Conservation (phyloP, 2,113 vertebrate genomes). For the Fregetta grallaria region DNA sequence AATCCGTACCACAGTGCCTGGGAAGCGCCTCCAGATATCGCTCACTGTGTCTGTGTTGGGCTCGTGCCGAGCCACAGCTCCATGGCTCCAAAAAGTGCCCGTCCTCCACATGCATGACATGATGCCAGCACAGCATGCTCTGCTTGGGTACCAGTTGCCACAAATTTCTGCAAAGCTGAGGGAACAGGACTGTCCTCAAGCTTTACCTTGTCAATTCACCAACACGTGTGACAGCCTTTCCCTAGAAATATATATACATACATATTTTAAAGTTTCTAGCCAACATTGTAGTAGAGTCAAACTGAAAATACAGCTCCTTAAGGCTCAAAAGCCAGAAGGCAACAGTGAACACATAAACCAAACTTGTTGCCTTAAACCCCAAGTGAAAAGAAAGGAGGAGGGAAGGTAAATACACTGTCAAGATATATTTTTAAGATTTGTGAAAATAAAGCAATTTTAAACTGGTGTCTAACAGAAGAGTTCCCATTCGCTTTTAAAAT, state of each 20-base stretch:
- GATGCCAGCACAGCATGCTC: neutral
- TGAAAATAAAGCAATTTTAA: neutral
- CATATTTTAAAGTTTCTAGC: neutral
- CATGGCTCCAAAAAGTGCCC: fast-evolving
- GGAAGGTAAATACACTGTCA: neutral
- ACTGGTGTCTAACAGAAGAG: neutral
- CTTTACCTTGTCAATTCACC: neutral
- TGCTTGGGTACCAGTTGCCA: neutral
- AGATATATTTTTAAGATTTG: neutral
- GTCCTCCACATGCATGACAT: fast-evolving
- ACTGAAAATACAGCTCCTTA: neutral
- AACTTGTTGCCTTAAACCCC: neutral
- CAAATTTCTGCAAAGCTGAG: neutral
- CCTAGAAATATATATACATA: neutral
- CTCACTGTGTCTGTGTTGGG: fast-evolving
- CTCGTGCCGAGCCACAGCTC: fast-evolving
- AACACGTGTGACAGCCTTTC: neutral
- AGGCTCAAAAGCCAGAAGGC: neutral
- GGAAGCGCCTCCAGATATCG: neutral
- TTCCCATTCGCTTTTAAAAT: neutral
- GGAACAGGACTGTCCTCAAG: neutral
- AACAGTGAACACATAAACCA: neutral
- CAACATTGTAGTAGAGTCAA: neutral
- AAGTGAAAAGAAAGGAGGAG: neutral
- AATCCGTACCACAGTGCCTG: neutral